Conservation (phyloP, 2,797 vertebrate species). For the Coilia nasus region DNA sequence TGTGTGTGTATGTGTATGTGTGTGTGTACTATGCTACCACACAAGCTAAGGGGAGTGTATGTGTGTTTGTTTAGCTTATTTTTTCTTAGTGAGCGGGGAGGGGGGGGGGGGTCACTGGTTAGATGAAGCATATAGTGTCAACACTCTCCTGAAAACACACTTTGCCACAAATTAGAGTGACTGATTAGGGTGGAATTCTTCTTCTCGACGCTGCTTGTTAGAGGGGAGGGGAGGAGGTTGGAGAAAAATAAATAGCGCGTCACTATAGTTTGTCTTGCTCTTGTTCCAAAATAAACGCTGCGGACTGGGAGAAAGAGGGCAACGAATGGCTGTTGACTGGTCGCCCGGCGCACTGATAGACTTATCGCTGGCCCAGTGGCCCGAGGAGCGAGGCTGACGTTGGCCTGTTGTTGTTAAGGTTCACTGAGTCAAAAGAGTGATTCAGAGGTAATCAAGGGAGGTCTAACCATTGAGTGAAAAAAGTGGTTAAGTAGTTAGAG, state of each 20-base stretch:
- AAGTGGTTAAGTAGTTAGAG: not conserved
- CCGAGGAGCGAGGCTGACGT: not conserved
- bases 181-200: slow-evolving; percentile 83
- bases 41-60: slow-evolving; percentile 62
- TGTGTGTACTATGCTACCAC: slow-evolving; percentile 31
- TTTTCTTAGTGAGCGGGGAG: slow-evolving; percentile 8
- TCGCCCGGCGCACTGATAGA: slow-evolving; percentile 45
- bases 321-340: slow-evolving; percentile 62
- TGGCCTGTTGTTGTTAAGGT: slow-evolving; percentile 1
- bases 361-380: slow-evolving; percentile 58
- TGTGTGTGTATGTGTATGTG: too few species aligned
- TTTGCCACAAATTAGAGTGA: slow-evolving; percentile 76
- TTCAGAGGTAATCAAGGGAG: not conserved
- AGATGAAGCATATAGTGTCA: slow-evolving; percentile 82
- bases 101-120: slow-evolving; percentile 64
- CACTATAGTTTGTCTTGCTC: slow-evolving; percentile 85
- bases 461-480: not conserved
- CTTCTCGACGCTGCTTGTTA: slow-evolving; percentile 79
- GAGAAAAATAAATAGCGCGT: slow-evolving; percentile 85
- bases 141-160: slow-evolving; percentile 75
- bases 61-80: slow-evolving; percentile 46
- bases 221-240: slow-evolving; percentile 74
- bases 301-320: slow-evolving; percentile 59
- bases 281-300: slow-evolving; percentile 93
- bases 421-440: not conserved